These are phyloP conservation scores for Carduelis carduelis DNA, from an alignment of 2,797 vertebrate genomes.

Conservation along the genomic window DNA sequence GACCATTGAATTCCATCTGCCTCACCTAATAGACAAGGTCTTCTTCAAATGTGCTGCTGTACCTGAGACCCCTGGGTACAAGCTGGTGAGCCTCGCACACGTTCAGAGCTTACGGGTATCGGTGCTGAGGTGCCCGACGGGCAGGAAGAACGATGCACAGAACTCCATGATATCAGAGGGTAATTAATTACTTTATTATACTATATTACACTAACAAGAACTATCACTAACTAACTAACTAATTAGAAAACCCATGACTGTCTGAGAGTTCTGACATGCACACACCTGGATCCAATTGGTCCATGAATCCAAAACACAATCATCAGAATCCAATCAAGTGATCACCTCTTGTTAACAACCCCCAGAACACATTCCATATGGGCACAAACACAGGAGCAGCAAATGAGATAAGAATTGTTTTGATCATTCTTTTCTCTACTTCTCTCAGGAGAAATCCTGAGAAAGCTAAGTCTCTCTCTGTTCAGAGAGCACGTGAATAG, in stretches of 20 bases:
- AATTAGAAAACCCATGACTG: neutral
- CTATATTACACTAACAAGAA: neutral
- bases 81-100: neutral
- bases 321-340: neutral
- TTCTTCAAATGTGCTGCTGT: neutral
- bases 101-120: neutral
- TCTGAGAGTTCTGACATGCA: neutral
- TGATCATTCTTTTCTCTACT: too few species aligned
- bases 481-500: too few species aligned
- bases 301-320: neutral
- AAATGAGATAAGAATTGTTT: too few species aligned
- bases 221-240: neutral
- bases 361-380: neutral
- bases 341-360: neutral
- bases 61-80: neutral
- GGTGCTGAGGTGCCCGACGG: fast-evolving
- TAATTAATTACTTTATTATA: neutral
- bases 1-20: neutral
- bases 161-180: neutral
- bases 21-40: neutral
- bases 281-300: too few species aligned
- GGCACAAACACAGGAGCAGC: too few species aligned
- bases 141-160: neutral
- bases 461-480: neutral
- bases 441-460: neutral